phyloP scores from a whole-genome alignment of 37 sponge, comb jelly and placozoan genomes.

The Halichondria panicea region DNA sequence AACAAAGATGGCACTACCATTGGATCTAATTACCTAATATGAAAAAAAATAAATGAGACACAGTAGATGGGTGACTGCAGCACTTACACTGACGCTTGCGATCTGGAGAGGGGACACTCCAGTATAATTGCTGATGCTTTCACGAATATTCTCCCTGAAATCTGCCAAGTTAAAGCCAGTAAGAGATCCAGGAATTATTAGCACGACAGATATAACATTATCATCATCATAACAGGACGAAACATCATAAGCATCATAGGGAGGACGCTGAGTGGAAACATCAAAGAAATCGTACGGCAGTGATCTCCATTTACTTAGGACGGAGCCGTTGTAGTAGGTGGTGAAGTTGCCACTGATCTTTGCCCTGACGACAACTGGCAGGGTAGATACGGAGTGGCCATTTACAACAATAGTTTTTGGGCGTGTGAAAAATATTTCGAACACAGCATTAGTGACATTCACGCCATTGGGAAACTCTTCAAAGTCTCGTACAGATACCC shows the following conservation, averaged over 20 bases:
- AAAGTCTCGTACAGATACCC: slow-evolving; percentile 41
- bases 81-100: slow-evolving; percentile 50
- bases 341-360: slow-evolving; percentile 31
- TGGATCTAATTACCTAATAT: slow-evolving; percentile 6
- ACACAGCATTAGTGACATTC: slow-evolving; percentile 23
- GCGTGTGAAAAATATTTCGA: slow-evolving; percentile 54
- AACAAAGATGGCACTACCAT: slow-evolving; percentile 13
- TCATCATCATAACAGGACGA: slow-evolving; percentile 13
- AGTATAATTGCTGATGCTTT: slow-evolving; percentile 10
- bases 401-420: slow-evolving; percentile 4
- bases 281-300: slow-evolving; percentile 1
- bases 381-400: background rate
- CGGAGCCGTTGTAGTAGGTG: background rate
- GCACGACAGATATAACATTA: background rate
- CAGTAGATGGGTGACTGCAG: too few relatives aligned
- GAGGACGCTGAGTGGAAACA: slow-evolving; percentile 23
- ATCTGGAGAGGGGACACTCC: slow-evolving; percentile 47
- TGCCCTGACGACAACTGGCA: slow-evolving; percentile 1
- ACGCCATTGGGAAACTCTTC: background rate
- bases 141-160: slow-evolving; percentile 30
- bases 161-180: background rate
- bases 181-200: slow-evolving; percentile 6
- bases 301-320: background rate
- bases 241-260: slow-evolving; percentile 51
- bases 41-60: background rate